phyloP scores from a whole-genome alignment of 2,113 vertebrate genomes.

The Mohoua ochrocephala region DNA sequence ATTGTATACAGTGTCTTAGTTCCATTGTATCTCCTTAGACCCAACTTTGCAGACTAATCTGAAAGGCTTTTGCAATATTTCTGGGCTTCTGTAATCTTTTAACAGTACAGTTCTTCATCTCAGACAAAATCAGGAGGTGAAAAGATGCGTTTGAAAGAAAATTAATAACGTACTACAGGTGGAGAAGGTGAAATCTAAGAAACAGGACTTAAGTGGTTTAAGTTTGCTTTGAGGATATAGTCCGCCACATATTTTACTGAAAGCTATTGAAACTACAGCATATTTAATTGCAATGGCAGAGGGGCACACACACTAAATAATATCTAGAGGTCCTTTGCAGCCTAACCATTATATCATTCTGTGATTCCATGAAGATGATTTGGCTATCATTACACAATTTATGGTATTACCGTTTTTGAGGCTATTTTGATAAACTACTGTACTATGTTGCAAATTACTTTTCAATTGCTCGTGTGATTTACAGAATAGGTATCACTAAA shows the following conservation, averaged over 20 bases:
- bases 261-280: background rate
- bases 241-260: background rate
- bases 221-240: background rate
- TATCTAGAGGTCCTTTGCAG: background rate
- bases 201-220: background rate
- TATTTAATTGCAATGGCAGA: background rate
- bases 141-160: background rate
- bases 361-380: background rate
- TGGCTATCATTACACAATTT: background rate
- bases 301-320: background rate
- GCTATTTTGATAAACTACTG: background rate
- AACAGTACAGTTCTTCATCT: background rate
- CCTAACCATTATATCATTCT: background rate
- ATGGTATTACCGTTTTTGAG: background rate
- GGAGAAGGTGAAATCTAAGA: background rate
- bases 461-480: background rate
- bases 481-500: background rate
- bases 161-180: background rate
- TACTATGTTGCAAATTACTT: background rate
- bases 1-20: background rate
- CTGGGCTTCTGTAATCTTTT: background rate
- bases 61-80: background rate
- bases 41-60: background rate
- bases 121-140: background rate
- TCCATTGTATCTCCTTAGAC: background rate